Evolutionary conservation across 2,113 vertebrate species (phyloP).

Genomic region (Gymnogyps californianus): DNA sequence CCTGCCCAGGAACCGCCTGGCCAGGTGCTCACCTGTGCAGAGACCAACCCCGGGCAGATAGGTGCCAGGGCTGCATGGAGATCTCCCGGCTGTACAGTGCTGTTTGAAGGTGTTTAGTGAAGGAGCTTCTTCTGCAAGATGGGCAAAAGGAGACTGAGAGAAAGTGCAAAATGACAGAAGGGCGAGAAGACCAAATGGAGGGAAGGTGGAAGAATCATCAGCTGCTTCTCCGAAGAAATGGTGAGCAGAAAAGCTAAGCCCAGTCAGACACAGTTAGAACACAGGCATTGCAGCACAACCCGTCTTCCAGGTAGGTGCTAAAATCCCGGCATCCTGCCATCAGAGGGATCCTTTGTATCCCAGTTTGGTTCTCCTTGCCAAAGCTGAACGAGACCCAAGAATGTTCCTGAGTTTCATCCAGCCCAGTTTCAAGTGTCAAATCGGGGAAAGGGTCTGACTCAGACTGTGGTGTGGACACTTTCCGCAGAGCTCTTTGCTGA

Average conservation of each 20-base stretch:
- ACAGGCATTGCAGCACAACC: not conserved
- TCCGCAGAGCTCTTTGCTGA: accelerated
- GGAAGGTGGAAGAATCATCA: not conserved
- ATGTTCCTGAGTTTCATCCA: not conserved
- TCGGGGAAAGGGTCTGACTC: not conserved
- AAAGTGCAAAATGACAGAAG: not conserved
- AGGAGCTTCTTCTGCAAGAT: not conserved
- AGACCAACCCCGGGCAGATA: not conserved
- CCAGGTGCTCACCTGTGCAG: not conserved
- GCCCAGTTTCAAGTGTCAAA: not conserved
- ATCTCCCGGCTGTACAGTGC: accelerated
- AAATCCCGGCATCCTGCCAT: not conserved
- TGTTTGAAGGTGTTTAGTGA: not conserved
- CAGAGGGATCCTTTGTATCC: not conserved
- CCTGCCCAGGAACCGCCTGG: not conserved
- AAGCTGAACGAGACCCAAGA: not conserved
- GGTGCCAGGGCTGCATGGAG: not conserved
- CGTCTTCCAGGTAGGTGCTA: not conserved
- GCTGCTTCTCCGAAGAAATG: not conserved
- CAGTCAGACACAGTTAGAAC: not conserved
- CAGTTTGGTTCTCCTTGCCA: not conserved
- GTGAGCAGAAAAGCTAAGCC: not conserved
- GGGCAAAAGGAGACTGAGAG: not conserved
- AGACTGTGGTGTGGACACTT: not conserved
- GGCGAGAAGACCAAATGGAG: not conserved